Base-by-base conservation (phyloP, 2,888 invertebrate species). In the Metacarcinus magister region DNA sequence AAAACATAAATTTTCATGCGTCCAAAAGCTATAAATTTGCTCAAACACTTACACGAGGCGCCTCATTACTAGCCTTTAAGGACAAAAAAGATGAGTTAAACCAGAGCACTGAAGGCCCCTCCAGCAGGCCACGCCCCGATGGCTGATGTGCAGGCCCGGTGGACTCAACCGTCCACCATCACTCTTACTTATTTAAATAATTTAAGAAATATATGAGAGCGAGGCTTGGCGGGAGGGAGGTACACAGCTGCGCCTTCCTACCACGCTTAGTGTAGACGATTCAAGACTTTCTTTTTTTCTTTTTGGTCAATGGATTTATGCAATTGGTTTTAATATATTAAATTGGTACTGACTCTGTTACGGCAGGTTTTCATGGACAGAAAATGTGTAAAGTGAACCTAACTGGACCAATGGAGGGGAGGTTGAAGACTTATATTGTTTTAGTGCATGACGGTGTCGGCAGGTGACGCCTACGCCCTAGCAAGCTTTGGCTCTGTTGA, bases 31-130 rank as follows among this genome's bases (percentile, higher is more conserved):
- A 32, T 82, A 82, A 82, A 82, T 82, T 32, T 19, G 32, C 82
- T 82, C 32, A 82, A 82, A 82, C 82, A 82, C 82, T 82, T 32
- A 82, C 82, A 23, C 82, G 82, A 32, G 82, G 82, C 82, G 32
- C 82, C 82, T 82, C 82, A 82, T 82, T 82, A 82, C 82, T 13
- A 82, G 82, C 82, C 32, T 82, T 82, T 82, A 82, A 82, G 82
- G 28, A 82, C 82, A 82, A 82, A 82, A 82, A 32, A 82, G 82
- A 32, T 0, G 32, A 82, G 82, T 2, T 28, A 82, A 82, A 82
- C 5, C 32, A 82, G 82, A 82, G 32, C 82, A 28, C 82, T 5
- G 28, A 28, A 10, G 32, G 32, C 82, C 28, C 32, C 82, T 82
- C 32, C 10, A 82, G 32, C 82, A 82, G 32, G 82, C 28, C 82